Conservation (phyloP, 92 coral and sea anemone species). For the Zoanthus sociatus region DNA sequence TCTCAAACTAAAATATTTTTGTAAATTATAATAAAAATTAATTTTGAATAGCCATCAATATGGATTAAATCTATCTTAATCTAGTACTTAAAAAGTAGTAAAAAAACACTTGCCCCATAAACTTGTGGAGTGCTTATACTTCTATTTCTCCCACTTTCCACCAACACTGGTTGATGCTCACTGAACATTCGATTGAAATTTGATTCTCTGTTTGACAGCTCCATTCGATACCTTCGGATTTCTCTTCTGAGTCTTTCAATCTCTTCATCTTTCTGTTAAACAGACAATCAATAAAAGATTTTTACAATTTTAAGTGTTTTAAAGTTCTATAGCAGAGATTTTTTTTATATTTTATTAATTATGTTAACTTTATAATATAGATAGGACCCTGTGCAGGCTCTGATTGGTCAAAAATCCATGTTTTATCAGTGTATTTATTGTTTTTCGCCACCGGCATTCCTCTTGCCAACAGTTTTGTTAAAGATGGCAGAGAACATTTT, state of each 20-base stretch:
- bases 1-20: no score
- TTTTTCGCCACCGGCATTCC: no score
- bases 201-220: conserved; percentile 91
- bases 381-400: no score
- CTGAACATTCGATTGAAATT: conserved; percentile 96
- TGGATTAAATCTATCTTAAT: not conserved
- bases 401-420: no score
- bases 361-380: no score
- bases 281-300: not conserved
- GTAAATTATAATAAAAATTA: not conserved
- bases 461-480: no score
- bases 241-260: conserved; percentile 88
- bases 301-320: not conserved
- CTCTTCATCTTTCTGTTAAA: conserved; percentile 87
- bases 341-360: no score
- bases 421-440: no score
- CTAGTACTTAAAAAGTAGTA: not conserved
- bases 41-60: not conserved
- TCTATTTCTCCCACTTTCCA: conserved; percentile 67
- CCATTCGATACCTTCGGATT: conserved; percentile 95
- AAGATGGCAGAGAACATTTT: no score
- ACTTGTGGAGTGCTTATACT: conserved; percentile 23
- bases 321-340: not conserved
- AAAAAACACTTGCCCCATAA: conserved; percentile 17
- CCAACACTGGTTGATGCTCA: conserved; percentile 84